Evolutionary conservation across 2,888 invertebrate species (phyloP), one percentile per base, ranked within the genome.

Genomic region (Crocallis elinguaria): DNA sequence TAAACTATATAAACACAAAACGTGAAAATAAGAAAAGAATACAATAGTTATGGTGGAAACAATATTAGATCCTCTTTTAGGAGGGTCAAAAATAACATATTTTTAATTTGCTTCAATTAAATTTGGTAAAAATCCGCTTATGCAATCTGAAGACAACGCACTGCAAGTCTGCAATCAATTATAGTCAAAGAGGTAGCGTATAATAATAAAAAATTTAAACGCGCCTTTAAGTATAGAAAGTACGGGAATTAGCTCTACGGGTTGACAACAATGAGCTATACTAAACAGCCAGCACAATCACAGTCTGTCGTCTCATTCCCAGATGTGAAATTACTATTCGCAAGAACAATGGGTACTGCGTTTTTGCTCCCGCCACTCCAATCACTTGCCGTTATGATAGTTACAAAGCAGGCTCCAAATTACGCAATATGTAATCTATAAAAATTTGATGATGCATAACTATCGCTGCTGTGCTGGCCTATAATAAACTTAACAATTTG

Each of bases 301-400:
- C 57, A 52, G 52, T 50, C 53, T 60, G 58, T 62, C 53, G 58
- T 64, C 66, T 62, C 61, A 64, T 62, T 62, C 58, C 58, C 57
- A 58, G 50, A 52, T 66, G 63, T 59, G 60, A 67, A 62, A 68
- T 64, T 62, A 65, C 61, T 63, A 63, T 58, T 53, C 56, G 61
- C 62, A 60, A 66, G 58, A 52, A 61, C 67, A 66, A 67, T 66
- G 21, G 62, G 62, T 49, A 62, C 57, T 56, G 49, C 37, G 57
- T 70, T 55, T 62, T 58, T 59, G 60, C 57, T 48, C 57, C 46
- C 55, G 49, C 53, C 57, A 61, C 49, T 52, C 48, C 17, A 57
- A 60, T 58, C 55, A 61, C 48, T 23, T 46, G 32, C 56, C 36
- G 43, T 57, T 50, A 53, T 48, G 41, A 30, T 33, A 35, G 42